phyloP scores from a whole-genome alignment of 1,140 invertebrate genomes.

The Magallana angulata region DNA sequence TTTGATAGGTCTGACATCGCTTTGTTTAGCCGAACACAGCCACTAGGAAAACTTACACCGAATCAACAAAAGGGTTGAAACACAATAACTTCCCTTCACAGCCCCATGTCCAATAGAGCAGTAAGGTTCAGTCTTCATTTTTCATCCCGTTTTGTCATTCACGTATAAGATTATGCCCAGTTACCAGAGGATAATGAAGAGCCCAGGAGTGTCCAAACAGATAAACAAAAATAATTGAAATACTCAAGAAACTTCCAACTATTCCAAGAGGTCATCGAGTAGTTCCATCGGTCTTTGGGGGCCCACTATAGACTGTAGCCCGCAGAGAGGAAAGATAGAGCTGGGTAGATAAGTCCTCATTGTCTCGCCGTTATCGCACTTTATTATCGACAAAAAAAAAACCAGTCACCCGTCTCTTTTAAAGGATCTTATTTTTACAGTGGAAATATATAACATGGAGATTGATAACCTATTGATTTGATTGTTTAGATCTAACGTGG shows the following conservation, averaged over 20 bases:
- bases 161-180: not conserved
- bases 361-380: not conserved
- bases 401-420: not conserved
- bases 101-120: not conserved
- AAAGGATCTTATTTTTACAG: not conserved
- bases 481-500: constrained; percentile 19
- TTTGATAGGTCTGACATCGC: not conserved
- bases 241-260: not conserved
- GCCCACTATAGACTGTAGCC: not conserved
- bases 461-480: constrained; percentile 36
- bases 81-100: not conserved
- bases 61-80: not conserved
- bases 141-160: not conserved
- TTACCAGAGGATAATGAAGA: constrained; percentile 25
- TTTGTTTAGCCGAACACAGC: not conserved
- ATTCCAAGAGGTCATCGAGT: not conserved
- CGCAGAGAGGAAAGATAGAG: constrained; percentile 12
- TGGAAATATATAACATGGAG: constrained; percentile 1
- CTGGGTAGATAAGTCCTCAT: not conserved
- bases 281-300: not conserved
- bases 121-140: not conserved
- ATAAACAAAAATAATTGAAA: constrained; percentile 20
- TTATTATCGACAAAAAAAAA: not conserved
- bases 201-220: not conserved
- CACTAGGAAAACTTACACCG: not conserved